phyloP scores from a whole-genome alignment of 2,797 vertebrate species.

The Lutjanus argentimaculatus region DNA sequence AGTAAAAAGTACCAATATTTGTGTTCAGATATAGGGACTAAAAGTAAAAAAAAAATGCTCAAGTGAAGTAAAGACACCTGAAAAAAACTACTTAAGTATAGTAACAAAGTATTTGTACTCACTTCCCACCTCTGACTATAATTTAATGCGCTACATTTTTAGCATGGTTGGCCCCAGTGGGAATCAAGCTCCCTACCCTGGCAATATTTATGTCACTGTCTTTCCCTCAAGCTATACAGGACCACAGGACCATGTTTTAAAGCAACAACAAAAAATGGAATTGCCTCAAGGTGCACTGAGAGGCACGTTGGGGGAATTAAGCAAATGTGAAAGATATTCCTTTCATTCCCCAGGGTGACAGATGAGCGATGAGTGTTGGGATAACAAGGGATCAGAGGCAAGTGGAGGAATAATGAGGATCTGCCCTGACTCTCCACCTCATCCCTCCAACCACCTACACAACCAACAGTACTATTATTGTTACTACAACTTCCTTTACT shows the following conservation, averaged over 20 bases:
- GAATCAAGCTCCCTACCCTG: slow-evolving; percentile 26
- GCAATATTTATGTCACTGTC: slow-evolving; percentile 26
- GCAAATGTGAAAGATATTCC: slow-evolving; percentile 62
- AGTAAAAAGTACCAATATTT: too few relatives aligned
- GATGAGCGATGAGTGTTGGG: slow-evolving; percentile 65
- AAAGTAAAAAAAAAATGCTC: too few relatives aligned
- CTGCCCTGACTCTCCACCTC: slow-evolving; percentile 49
- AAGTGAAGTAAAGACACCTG: too few relatives aligned
- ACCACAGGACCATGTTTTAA: slow-evolving; percentile 43
- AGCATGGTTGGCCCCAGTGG: slow-evolving; percentile 4
- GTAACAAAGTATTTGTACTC: too few relatives aligned
- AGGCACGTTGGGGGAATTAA: slow-evolving; percentile 67
- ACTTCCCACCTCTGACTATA: too few relatives aligned
- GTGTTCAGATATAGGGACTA: too few relatives aligned
- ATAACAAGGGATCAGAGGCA: slow-evolving; percentile 75
- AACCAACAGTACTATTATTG: slow-evolving; percentile 10
- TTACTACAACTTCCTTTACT: slow-evolving; percentile 18
- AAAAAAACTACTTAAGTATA: too few relatives aligned
- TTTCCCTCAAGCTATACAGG: slow-evolving; percentile 27
- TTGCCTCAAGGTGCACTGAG: slow-evolving; percentile 49
- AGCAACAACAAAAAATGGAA: slow-evolving; percentile 53
- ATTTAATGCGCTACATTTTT: background rate
- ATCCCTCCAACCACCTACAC: slow-evolving; percentile 25
- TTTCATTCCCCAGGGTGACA: slow-evolving; percentile 53
- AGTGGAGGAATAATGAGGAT: slow-evolving; percentile 70